Percentiles rank a stretch among this genome's conserved stretches.
These are phyloP conservation scores for Irena cyanogastra DNA, from an alignment of 2,113 vertebrate species.

Conservation along the genomic window DNA sequence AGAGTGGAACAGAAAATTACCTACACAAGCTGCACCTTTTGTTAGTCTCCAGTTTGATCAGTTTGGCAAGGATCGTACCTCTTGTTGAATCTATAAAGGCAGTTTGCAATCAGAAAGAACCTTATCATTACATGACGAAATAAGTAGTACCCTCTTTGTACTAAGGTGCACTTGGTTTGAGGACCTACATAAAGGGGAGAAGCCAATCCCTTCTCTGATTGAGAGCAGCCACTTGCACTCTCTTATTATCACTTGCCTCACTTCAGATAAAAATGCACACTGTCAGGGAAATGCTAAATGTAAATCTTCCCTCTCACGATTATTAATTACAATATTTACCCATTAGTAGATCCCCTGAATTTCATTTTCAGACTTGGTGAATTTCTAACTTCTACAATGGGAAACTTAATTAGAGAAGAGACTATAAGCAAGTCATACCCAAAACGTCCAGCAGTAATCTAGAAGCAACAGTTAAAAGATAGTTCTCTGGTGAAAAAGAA, in stretches of 20 bases:
- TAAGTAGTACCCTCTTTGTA: not conserved
- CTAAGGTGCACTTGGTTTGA: not conserved
- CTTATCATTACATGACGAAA: not conserved
- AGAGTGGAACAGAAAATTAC: not conserved
- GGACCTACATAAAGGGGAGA: not conserved
- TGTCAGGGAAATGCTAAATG: not conserved
- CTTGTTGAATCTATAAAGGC: not conserved
- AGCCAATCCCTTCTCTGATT: not conserved
- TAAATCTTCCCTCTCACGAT: not conserved
- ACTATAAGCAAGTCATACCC: not conserved
- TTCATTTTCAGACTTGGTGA: not conserved
- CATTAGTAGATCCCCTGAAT: not conserved
- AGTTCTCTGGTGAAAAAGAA: not conserved
- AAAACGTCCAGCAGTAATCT: not conserved
- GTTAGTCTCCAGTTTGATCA: not conserved
- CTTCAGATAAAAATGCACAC: not conserved
- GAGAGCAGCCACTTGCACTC: not conserved
- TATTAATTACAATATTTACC: accelerated
- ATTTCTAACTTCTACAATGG: not conserved
- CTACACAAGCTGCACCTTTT: not conserved
- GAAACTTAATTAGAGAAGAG: not conserved
- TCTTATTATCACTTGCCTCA: not conserved
- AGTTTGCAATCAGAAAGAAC: not conserved
- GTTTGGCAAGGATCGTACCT: not conserved
- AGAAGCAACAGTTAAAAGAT: not conserved